A percentile compares a stretch with the other conserved stretches of the same genome.
Evolutionary conservation across 2,797 vertebrate genomes (phyloP).

Genomic region (Esox lucius): DNA sequence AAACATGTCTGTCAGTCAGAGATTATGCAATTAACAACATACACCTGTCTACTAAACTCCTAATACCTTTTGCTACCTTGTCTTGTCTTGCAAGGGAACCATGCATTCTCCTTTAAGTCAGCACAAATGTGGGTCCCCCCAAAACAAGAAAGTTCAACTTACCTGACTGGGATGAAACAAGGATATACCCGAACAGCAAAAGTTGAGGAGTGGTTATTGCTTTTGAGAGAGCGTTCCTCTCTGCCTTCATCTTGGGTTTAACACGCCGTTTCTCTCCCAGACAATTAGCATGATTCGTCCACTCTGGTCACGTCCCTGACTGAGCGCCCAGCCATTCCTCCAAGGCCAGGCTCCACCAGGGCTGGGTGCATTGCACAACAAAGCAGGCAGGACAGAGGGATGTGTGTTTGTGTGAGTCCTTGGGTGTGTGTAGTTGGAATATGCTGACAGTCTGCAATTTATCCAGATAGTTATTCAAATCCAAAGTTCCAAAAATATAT

Average conservation of each 20-base stretch:
- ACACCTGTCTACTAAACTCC: neutral
- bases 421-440: slow-evolving; percentile 27
- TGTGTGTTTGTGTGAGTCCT: slow-evolving; percentile 26
- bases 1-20: neutral
- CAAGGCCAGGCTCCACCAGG: slow-evolving; percentile 69
- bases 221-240: slow-evolving; percentile 69
- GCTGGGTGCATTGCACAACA: slow-evolving; percentile 76
- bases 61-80: neutral
- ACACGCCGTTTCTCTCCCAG: slow-evolving; percentile 75
- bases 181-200: slow-evolving; percentile 72
- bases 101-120: slow-evolving; percentile 1
- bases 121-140: neutral
- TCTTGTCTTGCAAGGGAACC: neutral
- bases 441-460: slow-evolving; percentile 6
- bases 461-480: no score
- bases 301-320: slow-evolving; percentile 83
- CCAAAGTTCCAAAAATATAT: neutral
- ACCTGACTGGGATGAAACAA: slow-evolving; percentile 79
- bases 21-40: neutral
- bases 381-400: slow-evolving; percentile 53
- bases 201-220: slow-evolving; percentile 61
- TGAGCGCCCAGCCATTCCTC: slow-evolving; percentile 79
- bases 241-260: slow-evolving; percentile 90
- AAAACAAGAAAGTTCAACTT: slow-evolving; percentile 50
- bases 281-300: slow-evolving; percentile 84